Base-by-base conservation (phyloP, 2,797 vertebrate genomes). In the Coccyzus lansbergi region DNA sequence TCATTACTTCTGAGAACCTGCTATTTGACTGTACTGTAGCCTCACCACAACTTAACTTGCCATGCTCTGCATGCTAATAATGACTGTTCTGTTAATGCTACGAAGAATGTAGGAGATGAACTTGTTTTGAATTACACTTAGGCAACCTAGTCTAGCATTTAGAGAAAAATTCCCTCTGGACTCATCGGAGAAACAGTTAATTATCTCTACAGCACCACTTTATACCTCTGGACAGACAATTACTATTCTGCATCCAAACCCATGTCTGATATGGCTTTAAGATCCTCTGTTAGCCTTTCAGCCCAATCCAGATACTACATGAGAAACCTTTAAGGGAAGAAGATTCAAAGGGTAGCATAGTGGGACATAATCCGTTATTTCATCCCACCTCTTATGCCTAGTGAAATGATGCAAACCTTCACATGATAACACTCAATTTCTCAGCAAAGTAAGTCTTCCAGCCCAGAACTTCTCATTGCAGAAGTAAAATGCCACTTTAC, bases 11-110 rank as follows among this genome's bases (percentile, higher is more conserved):
- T 51, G 46, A 86, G 87, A 95, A 91, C 85, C 85, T 94, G 82
- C 76, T 91, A 74, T 90, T 81, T 96, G 76, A 67, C 56, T 89
- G 53, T 49, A 76, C 91, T 91, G 87, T 34, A 89, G 60, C 42
- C 69, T 72, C 62, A 42, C 63, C 87, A 86, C 91, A 83, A 62
- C 34, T 58, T 58, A 80, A 90, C 58, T 65, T 83, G 42, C 38
- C 34, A 6, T 15, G 26, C 64, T 87, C 63, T 63, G 56, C 82
- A 64, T 28, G 26, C 42, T 44, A 83, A 79, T 71, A 89, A 65
- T 36, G 55, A 33, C 58, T 75, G 17, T 44, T 71, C 64, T 76
- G 29, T 52, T 78, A 83, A 77, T 20, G 31, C 36, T 64, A 22
- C 1, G 3, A 78, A 83, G 46, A 89, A 87, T 15, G 29, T 0